These are phyloP conservation scores for Noctua janthe DNA, from an alignment of 2,888 invertebrate species.

Conservation along the genomic window DNA sequence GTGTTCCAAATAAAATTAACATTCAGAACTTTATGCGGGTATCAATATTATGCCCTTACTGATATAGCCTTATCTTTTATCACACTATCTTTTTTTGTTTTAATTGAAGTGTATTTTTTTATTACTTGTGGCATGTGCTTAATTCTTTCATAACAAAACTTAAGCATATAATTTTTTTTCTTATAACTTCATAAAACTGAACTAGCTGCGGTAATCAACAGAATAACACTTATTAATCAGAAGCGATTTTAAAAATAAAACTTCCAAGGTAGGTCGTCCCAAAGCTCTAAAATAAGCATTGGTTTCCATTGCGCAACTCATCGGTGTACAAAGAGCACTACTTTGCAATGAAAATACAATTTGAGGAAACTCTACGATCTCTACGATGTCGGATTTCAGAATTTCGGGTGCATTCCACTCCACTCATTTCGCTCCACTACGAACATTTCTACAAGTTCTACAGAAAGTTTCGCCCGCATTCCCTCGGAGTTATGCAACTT, in stretches of 20 bases:
- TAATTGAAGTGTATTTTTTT: no score
- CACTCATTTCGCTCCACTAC: neutral
- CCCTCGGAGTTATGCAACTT: neutral
- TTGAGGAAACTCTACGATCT: neutral
- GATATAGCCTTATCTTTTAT: no score
- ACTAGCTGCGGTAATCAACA: neutral
- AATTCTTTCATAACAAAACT: no score
- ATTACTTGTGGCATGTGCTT: no score
- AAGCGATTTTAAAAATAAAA: no score
- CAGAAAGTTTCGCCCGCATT: slow-evolving; percentile 6
- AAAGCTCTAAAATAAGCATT: neutral
- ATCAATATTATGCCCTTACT: no score
- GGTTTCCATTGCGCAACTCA: no score
- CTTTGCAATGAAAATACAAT: neutral
- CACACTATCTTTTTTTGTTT: no score
- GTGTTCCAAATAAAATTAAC: no score
- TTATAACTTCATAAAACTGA: neutral
- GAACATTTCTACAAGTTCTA: neutral
- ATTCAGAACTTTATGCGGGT: no score
- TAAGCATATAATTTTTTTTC: no score
- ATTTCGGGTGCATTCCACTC: neutral
- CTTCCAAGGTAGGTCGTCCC: neutral
- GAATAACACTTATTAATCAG: no score
- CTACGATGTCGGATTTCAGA: neutral
- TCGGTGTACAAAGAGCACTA: neutral